These are phyloP conservation scores for Vannuccia rotundouncinata DNA, from an alignment of 2,888 invertebrate species.

Conservation along the genomic window DNA sequence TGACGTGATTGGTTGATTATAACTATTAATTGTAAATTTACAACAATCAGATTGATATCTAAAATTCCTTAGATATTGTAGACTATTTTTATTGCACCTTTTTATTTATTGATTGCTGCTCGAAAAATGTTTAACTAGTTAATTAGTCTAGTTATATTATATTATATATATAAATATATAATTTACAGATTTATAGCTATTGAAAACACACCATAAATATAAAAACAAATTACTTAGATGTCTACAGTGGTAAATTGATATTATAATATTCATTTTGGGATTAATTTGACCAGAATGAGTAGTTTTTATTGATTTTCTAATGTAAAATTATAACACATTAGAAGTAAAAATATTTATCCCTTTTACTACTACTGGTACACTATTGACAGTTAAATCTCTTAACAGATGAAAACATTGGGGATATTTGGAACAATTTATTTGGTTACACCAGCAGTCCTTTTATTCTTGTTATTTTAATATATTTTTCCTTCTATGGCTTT, in stretches of 20 bases:
- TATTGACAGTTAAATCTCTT: too few species aligned
- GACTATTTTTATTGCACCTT: neutral
- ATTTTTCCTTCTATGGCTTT: too few species aligned
- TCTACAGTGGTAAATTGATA: conserved; percentile 24
- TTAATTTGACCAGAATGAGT: too few species aligned
- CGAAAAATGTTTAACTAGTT: neutral
- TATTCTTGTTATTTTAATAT: too few species aligned
- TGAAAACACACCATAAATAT: neutral
- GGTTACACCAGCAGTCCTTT: too few species aligned
- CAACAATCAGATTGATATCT: neutral
- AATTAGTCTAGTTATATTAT: too few species aligned
- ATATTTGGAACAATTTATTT: too few species aligned
- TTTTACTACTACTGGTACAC: too few species aligned
- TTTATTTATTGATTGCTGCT: neutral
- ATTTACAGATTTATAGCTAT: neutral
- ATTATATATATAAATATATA: neutral
- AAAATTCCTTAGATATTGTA: neutral
- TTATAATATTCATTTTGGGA: conserved; percentile 15
- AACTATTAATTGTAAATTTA: neutral
- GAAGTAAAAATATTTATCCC: too few species aligned
- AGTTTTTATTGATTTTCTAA: too few species aligned
- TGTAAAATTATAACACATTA: too few species aligned
- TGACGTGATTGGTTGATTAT: neutral
- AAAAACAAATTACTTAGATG: neutral
- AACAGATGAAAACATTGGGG: too few species aligned